Evolutionary conservation across 2,113 vertebrate genomes (phyloP).

Genomic region (Scortum barcoo): DNA sequence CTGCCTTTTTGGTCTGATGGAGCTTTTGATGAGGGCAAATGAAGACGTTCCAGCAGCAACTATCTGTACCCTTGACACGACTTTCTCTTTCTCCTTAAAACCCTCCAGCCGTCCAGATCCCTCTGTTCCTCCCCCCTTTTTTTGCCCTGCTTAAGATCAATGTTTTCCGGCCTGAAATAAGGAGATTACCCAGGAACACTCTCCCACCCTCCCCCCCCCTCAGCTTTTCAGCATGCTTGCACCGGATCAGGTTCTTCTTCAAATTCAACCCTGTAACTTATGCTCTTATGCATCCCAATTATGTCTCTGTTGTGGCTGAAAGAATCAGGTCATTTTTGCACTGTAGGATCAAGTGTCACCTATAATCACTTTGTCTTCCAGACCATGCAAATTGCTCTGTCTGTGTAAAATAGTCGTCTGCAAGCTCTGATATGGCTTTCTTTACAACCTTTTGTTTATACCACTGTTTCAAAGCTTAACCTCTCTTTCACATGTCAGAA

Average conservation of each 20-base stretch:
- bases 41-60: slow-evolving; percentile 20
- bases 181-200: slow-evolving; percentile 76
- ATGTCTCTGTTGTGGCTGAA: slow-evolving; percentile 51
- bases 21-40: not conserved
- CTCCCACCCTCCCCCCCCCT: slow-evolving; percentile 53
- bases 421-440: slow-evolving; percentile 29
- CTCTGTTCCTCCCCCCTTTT: not conserved
- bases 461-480: not conserved
- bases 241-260: slow-evolving; percentile 66
- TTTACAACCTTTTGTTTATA: slow-evolving; percentile 9
- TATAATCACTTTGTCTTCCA: slow-evolving; percentile 47
- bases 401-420: slow-evolving; percentile 21
- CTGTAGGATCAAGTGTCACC: slow-evolving; percentile 56
- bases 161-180: slow-evolving; percentile 80
- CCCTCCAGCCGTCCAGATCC: slow-evolving; percentile 30
- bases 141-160: slow-evolving; percentile 70
- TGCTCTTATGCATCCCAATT: slow-evolving; percentile 61
- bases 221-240: slow-evolving; percentile 72
- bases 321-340: slow-evolving; percentile 54
- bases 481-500: slow-evolving; percentile 16
- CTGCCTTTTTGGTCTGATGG: not conserved
- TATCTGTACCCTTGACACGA: slow-evolving; percentile 42
- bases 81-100: slow-evolving; percentile 37
- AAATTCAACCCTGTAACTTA: slow-evolving; percentile 60
- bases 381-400: slow-evolving; percentile 33